Percentiles rank a stretch among this genome's conserved stretches.
Evolutionary conservation across 2,113 vertebrate species (phyloP).

Genomic region (Delphinus delphis): DNA sequence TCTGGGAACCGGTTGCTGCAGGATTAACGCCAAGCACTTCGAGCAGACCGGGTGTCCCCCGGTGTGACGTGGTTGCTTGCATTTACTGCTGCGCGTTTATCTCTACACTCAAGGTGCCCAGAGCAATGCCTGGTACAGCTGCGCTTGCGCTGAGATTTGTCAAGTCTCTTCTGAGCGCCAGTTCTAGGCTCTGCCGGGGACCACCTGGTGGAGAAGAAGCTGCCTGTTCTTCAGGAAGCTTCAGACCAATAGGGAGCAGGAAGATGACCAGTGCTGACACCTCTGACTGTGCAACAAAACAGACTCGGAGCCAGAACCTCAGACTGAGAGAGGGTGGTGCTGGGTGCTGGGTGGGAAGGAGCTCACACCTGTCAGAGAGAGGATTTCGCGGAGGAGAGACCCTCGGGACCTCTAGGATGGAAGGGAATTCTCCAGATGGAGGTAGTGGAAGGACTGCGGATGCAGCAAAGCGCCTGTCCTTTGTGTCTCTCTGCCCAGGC

Average conservation of each 20-base stretch:
- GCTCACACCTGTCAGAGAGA: not conserved
- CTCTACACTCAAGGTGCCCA: not conserved
- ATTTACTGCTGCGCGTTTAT: rapidly evolving
- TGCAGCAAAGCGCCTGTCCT: not conserved
- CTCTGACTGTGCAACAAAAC: not conserved
- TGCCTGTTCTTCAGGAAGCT: not conserved
- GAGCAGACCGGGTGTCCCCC: rapidly evolving
- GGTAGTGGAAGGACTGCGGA: not conserved
- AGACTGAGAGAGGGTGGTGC: not conserved
- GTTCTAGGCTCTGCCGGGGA: not conserved
- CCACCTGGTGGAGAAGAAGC: not conserved
- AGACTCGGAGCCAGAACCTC: too few relatives aligned
- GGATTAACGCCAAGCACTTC: rapidly evolving
- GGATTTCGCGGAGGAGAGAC: not conserved
- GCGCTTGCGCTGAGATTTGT: not conserved
- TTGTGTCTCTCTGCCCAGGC: too few relatives aligned
- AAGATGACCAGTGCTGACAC: not conserved
- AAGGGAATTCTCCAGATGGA: not conserved
- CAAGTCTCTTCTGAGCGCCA: not conserved
- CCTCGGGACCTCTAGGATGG: not conserved
- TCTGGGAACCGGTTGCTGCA: not conserved
- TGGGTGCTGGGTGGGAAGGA: not conserved
- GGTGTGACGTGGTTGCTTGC: rapidly evolving
- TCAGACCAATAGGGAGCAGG: not conserved
- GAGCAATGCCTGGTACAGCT: rapidly evolving